A percentile compares a stretch with the other conserved stretches of the same genome.
phyloP scores from a whole-genome alignment of 2,797 vertebrate species.

The Sorex maritimensis region DNA sequence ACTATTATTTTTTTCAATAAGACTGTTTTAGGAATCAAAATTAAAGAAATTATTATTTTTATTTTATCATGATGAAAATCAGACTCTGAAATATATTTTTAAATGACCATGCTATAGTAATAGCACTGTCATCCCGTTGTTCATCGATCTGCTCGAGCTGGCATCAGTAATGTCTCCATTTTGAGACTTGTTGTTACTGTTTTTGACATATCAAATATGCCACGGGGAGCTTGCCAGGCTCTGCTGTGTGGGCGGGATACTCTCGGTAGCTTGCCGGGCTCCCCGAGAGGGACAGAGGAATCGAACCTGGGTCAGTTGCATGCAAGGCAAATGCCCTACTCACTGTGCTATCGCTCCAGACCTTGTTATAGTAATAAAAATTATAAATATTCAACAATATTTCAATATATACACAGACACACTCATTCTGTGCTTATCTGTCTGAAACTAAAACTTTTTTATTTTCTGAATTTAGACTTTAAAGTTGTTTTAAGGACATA shows the following conservation, averaged over 20 bases:
- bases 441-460: not conserved
- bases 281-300: too few relatives aligned
- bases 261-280: too few relatives aligned
- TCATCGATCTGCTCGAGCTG: too few relatives aligned
- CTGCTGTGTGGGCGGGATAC: too few relatives aligned
- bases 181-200: too few relatives aligned
- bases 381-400: conserved; percentile 14
- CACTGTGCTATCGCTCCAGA: too few relatives aligned
- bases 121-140: too few relatives aligned
- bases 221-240: too few relatives aligned
- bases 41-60: not conserved
- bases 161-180: too few relatives aligned
- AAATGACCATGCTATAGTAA: conserved; percentile 11
- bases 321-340: too few relatives aligned
- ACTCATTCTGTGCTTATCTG: not conserved
- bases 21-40: not conserved
- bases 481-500: conserved; percentile 26
- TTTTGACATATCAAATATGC: too few relatives aligned
- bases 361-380: conserved; percentile 13
- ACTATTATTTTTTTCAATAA: conserved; percentile 35
- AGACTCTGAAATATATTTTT: conserved; percentile 31
- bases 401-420: conserved; percentile 3
- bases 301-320: too few relatives aligned
- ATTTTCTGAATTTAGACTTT: conserved; percentile 37
- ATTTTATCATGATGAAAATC: not conserved